phyloP scores from a whole-genome alignment of 2,113 vertebrate species.

The Galbula dea region DNA sequence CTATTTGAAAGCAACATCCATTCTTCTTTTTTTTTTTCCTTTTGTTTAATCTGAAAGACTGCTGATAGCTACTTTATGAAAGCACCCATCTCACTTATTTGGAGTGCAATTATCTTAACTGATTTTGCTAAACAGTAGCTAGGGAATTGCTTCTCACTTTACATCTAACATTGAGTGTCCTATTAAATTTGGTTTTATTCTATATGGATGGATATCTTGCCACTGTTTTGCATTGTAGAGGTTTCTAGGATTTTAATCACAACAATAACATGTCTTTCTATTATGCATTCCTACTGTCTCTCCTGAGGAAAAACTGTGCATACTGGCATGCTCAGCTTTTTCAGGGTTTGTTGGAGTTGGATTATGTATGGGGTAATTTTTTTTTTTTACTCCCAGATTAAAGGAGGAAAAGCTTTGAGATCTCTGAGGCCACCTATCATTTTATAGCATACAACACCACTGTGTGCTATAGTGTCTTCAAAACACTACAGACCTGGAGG shows the following conservation, averaged over 20 bases:
- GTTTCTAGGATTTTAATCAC: background rate
- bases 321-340: background rate
- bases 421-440: background rate
- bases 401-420: background rate
- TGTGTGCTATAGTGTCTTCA: background rate
- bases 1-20: background rate
- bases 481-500: background rate
- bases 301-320: background rate
- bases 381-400: background rate
- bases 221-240: background rate
- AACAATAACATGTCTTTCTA: background rate
- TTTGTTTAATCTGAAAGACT: background rate
- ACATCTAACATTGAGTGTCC: background rate
- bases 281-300: background rate
- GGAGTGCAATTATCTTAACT: background rate
- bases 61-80: background rate
- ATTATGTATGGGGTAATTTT: background rate
- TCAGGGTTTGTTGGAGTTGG: background rate
- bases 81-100: background rate
- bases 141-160: background rate
- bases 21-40: background rate
- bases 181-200: background rate
- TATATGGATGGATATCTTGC: rapidly evolving
- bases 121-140: background rate
- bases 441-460: background rate